Evolutionary conservation across 2,797 vertebrate species (phyloP), one percentile per base, ranked within the genome.

Genomic region (Cryptoblepharus egeriae): DNA sequence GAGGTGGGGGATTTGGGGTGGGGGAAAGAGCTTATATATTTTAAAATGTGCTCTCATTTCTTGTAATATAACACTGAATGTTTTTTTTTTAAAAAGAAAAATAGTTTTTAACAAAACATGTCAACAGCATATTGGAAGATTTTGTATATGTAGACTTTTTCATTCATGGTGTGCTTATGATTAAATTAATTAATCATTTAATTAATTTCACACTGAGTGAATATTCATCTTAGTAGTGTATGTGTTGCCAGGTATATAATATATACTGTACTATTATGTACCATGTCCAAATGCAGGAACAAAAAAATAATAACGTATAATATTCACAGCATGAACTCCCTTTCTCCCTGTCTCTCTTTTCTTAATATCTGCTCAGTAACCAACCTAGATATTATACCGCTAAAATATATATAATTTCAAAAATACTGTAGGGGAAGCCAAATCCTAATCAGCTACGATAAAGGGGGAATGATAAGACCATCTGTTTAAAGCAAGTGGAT

Each of bases 391-490:
- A 94, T 92, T 87, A 90, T 91, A 93, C 92, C 90, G 92, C 89
- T 93, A 90, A 93, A 95, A 93, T 32, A 55, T 91, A 92, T 90
- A 95, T 94, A 92, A 94, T 95, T 91, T 92, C 83, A 93, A 94
- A 94, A 94, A 95, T 94, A 94, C 92, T 92, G 93, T 93, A 88
- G 92, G 90, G 88, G 92, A 94, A 95, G 91, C 92, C 95, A 96
- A 94, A 94, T 93, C 93, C 87, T 95, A 93, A 95, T 96, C 92
- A 95, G 92, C 92, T 93, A 87, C 92, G 94, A 93, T 86, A 94
- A 93, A 93, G 90, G 92, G 88, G 80, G 63, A 85, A 81, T 28
- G 76, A 82, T 71, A 92, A 68, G 90, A 91, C 92, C 92, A 94
- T 94, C 92, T 94, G 92, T 93, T 93, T 93, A 92, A 94, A 90